Base-by-base conservation (phyloP, 2,888 invertebrate genomes). In the Ecliptopera silaceata region DNA sequence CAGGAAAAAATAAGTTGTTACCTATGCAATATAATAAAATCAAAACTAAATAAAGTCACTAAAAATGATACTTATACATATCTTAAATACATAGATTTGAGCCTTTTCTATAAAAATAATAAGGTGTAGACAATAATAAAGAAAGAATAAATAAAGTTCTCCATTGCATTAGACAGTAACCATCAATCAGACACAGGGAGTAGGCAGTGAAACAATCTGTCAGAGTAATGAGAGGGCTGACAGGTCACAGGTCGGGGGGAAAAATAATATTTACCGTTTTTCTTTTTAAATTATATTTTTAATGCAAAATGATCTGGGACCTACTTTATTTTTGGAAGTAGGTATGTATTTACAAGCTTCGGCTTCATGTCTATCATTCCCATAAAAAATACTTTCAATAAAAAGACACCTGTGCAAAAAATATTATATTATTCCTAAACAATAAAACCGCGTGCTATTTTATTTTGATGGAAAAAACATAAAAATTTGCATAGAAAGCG, bases 401-500 rank as follows among this genome's bases (percentile, higher is more conserved):
- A 17, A 34, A 43, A 50, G 43, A 50, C 84, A 85, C 84, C 85
- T 86, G 85, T 68, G 69, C 72, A 63, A 65, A 48, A 6, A 49
- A 43, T 60, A n/a, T n/a, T n/a, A 51, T 59, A 38, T 57, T 76
- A 75, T 75, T 72, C 68, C 67, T 64, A 81, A 84, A 86, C 86
- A 86, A 86, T 84, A 84, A 83, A 84, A 80, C 70, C 70, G 65
- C 70, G 38, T 74, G 66, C 78, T 74, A 77, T 75, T 78, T 74
- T 75, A 75, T 75, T 48, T 75, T 70, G 74, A 77, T 72, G 73
- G 74, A 73, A 75, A 79, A 85, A 83, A 82, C 82, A 84, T 85
- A 80, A 86, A 86, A 87, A 88, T 88, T 88, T 82, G 77, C 88
- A 88, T 89, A 87, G 77, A 84, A 71, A 77, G 78, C 57, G 86